phyloP scores from a whole-genome alignment of 1,140 invertebrate species.

The Drosophila nannoptera region DNA sequence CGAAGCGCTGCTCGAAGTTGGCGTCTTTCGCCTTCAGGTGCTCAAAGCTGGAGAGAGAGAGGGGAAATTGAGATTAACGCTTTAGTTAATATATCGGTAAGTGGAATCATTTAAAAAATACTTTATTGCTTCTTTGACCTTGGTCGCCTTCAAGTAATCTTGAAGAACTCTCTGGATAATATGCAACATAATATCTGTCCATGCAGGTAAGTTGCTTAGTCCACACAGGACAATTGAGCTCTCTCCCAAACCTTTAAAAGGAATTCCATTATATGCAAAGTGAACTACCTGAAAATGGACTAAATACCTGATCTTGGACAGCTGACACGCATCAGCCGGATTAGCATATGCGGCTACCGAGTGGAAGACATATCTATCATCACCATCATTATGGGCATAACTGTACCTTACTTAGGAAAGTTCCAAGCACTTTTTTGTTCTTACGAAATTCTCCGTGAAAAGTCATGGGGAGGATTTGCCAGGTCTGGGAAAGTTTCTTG shows the following conservation, averaged over 20 bases:
- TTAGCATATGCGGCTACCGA: not conserved
- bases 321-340: not conserved
- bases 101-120: too few species aligned
- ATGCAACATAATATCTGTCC: not conserved
- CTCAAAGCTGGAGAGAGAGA: constrained; percentile 83
- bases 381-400: too few species aligned
- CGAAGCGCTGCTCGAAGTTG: constrained; percentile 89
- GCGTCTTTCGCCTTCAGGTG: constrained; percentile 87
- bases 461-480: not conserved
- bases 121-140: too few species aligned
- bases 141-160: too few species aligned
- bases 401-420: not conserved
- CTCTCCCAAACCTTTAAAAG: not conserved
- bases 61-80: not conserved
- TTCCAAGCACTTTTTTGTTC: not conserved
- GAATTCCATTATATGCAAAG: not conserved
- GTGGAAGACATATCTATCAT: too few species aligned
- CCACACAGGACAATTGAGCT: not conserved
- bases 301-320: constrained; percentile 8
- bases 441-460: not conserved
- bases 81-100: too few species aligned
- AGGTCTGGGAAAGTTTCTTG: constrained; percentile 9
- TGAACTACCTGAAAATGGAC: constrained; percentile 1
- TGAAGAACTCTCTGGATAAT: too few species aligned
- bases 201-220: constrained; percentile 23